These are phyloP conservation scores for Nycteola revayana DNA, from an alignment of 2,888 invertebrate species.

Conservation along the genomic window DNA sequence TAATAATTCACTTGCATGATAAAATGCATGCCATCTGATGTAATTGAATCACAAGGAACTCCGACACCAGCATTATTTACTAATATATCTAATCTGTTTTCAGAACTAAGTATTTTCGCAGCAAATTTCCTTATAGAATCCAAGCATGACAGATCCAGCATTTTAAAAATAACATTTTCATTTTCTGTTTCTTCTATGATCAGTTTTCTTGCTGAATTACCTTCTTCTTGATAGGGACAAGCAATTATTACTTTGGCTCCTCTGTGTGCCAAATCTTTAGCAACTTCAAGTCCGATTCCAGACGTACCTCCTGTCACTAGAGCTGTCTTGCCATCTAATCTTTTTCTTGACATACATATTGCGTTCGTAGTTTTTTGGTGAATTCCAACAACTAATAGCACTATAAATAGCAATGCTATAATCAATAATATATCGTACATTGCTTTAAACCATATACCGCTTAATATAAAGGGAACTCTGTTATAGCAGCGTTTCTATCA, in stretches of 20 bases:
- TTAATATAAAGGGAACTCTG: too few species aligned
- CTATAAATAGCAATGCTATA: too few species aligned
- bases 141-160: too few species aligned
- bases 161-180: too few species aligned
- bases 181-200: too few species aligned
- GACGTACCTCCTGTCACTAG: conserved; percentile 58
- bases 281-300: conserved; percentile 56
- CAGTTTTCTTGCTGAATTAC: too few species aligned
- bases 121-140: conserved; percentile 1
- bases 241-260: conserved; percentile 59
- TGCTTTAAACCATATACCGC: too few species aligned
- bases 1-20: conserved; percentile 83
- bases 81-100: conserved; percentile 36
- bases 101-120: conserved; percentile 6
- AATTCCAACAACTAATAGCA: too few species aligned
- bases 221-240: conserved; percentile 54
- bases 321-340: conserved; percentile 30
- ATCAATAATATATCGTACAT: too few species aligned
- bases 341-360: conserved; percentile 23
- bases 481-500: too few species aligned
- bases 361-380: conserved; percentile 38
- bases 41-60: conserved; percentile 54
- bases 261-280: conserved; percentile 53
- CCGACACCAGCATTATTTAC: conserved; percentile 82
- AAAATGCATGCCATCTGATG: conserved; percentile 82